Evolutionary conservation across 2,113 vertebrate genomes (phyloP), one percentile per base, ranked within the genome.

Genomic region (Onychorhynchus coronatus): DNA sequence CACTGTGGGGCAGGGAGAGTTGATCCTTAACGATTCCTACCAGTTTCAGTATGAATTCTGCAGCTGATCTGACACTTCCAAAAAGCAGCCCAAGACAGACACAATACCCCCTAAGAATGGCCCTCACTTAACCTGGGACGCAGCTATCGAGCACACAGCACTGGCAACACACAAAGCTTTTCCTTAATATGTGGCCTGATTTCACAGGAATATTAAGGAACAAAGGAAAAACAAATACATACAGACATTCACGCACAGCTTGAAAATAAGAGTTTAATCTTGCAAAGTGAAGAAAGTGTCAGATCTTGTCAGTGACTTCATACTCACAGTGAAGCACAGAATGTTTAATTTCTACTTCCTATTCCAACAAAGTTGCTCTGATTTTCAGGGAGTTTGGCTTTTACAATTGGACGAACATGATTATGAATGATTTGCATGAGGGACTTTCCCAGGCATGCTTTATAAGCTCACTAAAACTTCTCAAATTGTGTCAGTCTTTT

Each of bases 371-470:
- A 77, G 55, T 47, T 94, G 70, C 37, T 95, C 74, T 72, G 63
- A 93, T 89, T 94, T 93, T 90, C 73, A 86, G 62, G n/a, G 58
- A 78, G 30, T 76, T 96, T 87, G 93, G 75, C 91, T 95, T 91
- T 68, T 72, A 74, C 81, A 89, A 78, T 72, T 86, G 90, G 92
- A 90, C 23, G 0, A 73, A 90, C 2, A 1, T 12, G 78, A 58
- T 80, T 74, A 90, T 17, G 73, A 91, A 88, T 89, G 41, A 97
- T 97, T 97, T 97, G 94, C 91, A 97, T 93, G 88, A 96, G 96
- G 95, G 95, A 97, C 91, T 97, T 97, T 96, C 93, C 91, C 94
- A 93, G 52, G 82, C 81, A 68, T 46, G 89, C 85, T 87, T 96
- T 88, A 85, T 53, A 91, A 58, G 68, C 85, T 96, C 78, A 49